Percentiles rank a stretch among this genome's conserved stretches.
These are phyloP conservation scores for Rhegmatorhina hoffmannsi DNA, from an alignment of 2,113 vertebrate species.

Conservation along the genomic window DNA sequence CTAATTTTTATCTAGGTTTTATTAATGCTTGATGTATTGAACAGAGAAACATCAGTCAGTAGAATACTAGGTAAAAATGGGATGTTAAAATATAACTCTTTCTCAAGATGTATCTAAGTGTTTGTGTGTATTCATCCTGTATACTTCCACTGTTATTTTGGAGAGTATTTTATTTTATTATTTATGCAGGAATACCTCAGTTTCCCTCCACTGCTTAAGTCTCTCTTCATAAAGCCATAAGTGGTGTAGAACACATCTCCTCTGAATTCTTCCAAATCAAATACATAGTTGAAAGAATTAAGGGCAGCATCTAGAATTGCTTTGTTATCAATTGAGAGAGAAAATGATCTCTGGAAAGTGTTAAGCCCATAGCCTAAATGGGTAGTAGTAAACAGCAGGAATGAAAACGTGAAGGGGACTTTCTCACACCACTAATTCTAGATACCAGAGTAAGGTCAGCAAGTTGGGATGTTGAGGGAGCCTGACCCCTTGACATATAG, in stretches of 20 bases:
- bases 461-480: not conserved
- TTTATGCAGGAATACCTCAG: not conserved
- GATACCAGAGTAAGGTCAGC: not conserved
- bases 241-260: not conserved
- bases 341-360: not conserved
- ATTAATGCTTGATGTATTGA: not conserved
- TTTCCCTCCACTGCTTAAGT: not conserved
- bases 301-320: not conserved
- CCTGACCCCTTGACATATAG: not conserved
- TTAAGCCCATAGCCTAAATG: not conserved
- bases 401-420: not conserved
- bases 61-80: not conserved
- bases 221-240: not conserved
- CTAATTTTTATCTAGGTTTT: not conserved
- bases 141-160: not conserved
- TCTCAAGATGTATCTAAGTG: not conserved
- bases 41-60: not conserved
- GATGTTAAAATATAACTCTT: not conserved
- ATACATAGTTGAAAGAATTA: not conserved
- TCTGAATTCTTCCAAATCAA: not conserved
- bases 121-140: not conserved
- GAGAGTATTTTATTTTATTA: not conserved
- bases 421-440: not conserved
- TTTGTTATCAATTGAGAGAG: not conserved
- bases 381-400: not conserved